A percentile compares a stretch with the other conserved stretches of the same genome.
phyloP scores from a whole-genome alignment of 2,888 invertebrate species.

The Stenodera caucasica region DNA sequence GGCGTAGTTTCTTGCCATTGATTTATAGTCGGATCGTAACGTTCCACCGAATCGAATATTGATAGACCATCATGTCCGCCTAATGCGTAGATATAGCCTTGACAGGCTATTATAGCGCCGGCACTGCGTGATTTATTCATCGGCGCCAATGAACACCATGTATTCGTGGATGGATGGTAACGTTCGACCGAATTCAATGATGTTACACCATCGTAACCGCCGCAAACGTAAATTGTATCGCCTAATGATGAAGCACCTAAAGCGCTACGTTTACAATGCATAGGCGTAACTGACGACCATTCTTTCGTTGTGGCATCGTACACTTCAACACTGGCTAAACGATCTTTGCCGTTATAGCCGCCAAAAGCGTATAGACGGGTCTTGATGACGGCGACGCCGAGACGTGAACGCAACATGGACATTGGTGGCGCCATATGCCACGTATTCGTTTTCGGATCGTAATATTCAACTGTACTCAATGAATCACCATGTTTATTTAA shows the following conservation, averaged over 20 bases:
- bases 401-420: slow-evolving; percentile 80
- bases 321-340: slow-evolving; percentile 81
- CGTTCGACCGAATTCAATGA: slow-evolving; percentile 82
- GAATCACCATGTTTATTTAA: slow-evolving; percentile 82
- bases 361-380: slow-evolving; percentile 79
- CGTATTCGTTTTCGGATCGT: slow-evolving; percentile 68
- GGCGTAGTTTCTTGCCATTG: slow-evolving; percentile 74
- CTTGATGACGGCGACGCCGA: slow-evolving; percentile 82
- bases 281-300: slow-evolving; percentile 77
- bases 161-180: slow-evolving; percentile 72
- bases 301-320: slow-evolving; percentile 72
- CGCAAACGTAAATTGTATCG: slow-evolving; percentile 80
- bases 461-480: slow-evolving; percentile 81
- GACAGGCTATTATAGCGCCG: slow-evolving; percentile 55
- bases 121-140: slow-evolving; percentile 67
- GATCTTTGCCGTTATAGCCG: slow-evolving; percentile 82
- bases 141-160: slow-evolving; percentile 72
- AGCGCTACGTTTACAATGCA: slow-evolving; percentile 76
- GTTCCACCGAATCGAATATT: slow-evolving; percentile 84
- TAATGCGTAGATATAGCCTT: slow-evolving; percentile 73
- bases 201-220: slow-evolving; percentile 83
- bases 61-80: slow-evolving; percentile 89
- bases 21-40: slow-evolving; percentile 74
- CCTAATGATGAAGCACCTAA: slow-evolving; percentile 80
- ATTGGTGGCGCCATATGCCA: slow-evolving; percentile 82